Percentiles rank a stretch among this genome's conserved stretches.
Conservation (phyloP, 2,113 vertebrate genomes). For the Coptodon bakossiorum region DNA sequence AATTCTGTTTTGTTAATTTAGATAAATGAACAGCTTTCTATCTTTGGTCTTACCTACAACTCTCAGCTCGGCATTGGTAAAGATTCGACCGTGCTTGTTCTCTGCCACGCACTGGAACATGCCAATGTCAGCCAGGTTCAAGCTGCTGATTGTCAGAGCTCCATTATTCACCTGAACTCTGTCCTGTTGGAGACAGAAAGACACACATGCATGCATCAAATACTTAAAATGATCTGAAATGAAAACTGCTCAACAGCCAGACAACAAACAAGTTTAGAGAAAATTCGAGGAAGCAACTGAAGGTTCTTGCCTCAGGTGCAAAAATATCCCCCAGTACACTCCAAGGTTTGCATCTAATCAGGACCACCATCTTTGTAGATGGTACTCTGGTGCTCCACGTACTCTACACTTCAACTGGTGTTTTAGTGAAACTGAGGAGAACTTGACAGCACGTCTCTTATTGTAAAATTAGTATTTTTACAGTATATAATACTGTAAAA, state of each 20-base stretch:
- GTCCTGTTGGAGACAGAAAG: constrained; percentile 71
- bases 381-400: neutral
- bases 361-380: neutral
- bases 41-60: constrained; percentile 78
- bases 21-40: neutral
- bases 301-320: neutral
- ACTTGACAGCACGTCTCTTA: neutral
- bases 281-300: neutral
- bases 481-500: neutral
- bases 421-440: neutral
- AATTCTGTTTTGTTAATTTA: neutral
- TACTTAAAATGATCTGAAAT: neutral
- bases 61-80: constrained; percentile 85
- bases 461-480: neutral
- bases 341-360: neutral
- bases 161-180: constrained; percentile 86
- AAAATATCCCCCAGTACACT: neutral
- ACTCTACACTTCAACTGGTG: neutral
- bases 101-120: constrained; percentile 97
- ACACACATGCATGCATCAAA: neutral
- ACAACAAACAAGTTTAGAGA: neutral
- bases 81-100: constrained; percentile 84
- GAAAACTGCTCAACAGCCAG: neutral
- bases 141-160: constrained; percentile 76
- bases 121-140: constrained; percentile 84